These are phyloP conservation scores for Papilio polyxenes DNA, from an alignment of 1,140 invertebrate genomes.

Conservation along the genomic window DNA sequence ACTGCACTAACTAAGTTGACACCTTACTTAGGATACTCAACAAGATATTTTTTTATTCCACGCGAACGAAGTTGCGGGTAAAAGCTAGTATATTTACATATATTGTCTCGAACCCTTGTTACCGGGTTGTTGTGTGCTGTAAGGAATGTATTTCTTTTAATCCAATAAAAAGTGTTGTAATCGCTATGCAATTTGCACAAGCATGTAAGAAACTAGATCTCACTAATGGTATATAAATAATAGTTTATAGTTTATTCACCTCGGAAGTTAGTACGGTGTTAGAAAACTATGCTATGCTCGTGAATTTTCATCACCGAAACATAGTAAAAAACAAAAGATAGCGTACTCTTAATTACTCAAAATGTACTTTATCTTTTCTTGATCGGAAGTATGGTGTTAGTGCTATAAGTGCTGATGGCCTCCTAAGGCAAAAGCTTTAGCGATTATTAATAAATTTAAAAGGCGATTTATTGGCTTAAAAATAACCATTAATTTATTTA, in stretches of 20 bases:
- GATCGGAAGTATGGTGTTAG: conserved; percentile 48
- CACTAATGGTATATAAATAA: neutral
- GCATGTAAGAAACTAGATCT: neutral
- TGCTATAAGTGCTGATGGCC: conserved; percentile 43
- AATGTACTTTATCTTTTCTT: conserved; percentile 54
- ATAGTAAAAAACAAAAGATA: neutral
- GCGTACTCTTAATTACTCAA: conserved; percentile 54
- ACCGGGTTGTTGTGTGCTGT: neutral
- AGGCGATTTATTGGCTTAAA: too few species aligned
- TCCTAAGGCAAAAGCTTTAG: conserved; percentile 41
- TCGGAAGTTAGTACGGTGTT: neutral
- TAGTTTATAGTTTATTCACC: neutral
- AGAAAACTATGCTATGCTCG: neutral
- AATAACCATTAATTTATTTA: too few species aligned
- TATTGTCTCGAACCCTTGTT: neutral
- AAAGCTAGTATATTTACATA: neutral
- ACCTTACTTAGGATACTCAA: too few species aligned
- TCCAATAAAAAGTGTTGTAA: neutral
- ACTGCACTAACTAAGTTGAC: too few species aligned
- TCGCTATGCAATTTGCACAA: neutral
- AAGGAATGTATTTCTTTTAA: neutral
- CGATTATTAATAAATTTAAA: conserved; percentile 31
- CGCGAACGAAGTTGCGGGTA: too few species aligned
- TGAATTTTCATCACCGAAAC: too few species aligned
- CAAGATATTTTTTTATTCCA: too few species aligned